Percentiles rank a stretch among this genome's conserved stretches.
These are phyloP conservation scores for Protonemura montana DNA, from an alignment of 2,888 invertebrate species.

Conservation along the genomic window DNA sequence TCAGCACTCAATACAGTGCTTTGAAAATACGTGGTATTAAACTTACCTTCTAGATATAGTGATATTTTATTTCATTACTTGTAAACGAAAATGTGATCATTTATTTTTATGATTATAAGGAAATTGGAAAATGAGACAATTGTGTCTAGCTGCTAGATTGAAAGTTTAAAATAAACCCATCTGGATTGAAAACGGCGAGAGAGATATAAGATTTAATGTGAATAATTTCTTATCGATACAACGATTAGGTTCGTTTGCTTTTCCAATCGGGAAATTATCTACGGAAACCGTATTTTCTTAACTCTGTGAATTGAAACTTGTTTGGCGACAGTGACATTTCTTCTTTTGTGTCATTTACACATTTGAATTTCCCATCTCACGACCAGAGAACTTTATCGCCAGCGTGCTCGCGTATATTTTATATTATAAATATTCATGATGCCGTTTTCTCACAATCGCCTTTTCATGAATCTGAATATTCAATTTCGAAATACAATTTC, in stretches of 20 bases:
- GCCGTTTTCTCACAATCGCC: constrained; percentile 15
- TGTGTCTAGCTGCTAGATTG: no score
- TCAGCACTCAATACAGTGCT: no score
- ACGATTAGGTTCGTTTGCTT: neutral
- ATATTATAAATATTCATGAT: constrained; percentile 9
- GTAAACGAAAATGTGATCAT: neutral
- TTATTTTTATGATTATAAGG: neutral
- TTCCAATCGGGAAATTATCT: neutral
- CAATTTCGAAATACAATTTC: constrained; percentile 25
- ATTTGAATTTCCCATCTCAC: constrained; percentile 15
- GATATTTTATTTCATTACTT: no score
- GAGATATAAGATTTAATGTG: neutral
- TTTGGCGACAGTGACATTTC: neutral
- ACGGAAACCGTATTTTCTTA: neutral
- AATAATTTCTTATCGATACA: neutral
- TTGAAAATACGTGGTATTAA: no score
- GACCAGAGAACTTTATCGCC: neutral
- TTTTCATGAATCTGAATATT: constrained; percentile 25
- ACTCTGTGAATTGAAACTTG: neutral
- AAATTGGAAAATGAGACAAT: neutral
- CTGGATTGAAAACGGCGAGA: neutral
- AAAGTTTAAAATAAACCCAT: no score
- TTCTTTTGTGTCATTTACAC: constrained; percentile 18
- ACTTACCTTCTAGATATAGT: no score
- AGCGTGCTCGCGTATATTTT: neutral